Conservation (phyloP, 2,888 invertebrate species). For the Caenorhabditis wallacei region DNA sequence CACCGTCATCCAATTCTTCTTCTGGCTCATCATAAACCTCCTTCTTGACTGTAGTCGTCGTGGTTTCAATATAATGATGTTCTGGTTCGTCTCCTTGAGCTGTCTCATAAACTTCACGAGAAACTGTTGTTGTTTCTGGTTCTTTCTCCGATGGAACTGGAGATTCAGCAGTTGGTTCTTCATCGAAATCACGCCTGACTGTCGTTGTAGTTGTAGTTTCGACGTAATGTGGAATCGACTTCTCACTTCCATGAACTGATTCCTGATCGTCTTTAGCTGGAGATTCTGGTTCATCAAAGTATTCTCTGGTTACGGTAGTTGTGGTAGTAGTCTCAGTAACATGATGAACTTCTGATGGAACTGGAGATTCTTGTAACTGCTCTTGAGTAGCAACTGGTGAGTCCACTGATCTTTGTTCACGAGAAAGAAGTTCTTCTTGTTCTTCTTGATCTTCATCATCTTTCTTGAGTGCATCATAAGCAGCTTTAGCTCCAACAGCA, state of each 20-base stretch:
- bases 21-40: constrained; percentile 32
- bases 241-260: background rate
- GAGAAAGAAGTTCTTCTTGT: constrained; percentile 16
- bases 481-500: constrained; percentile 72
- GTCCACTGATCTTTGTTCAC: constrained; percentile 11
- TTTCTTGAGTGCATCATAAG: constrained; percentile 71
- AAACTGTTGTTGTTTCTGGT: background rate
- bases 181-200: constrained; percentile 1
- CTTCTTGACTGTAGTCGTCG: constrained; percentile 38
- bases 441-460: constrained; percentile 48
- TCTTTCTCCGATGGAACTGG: constrained; percentile 26
- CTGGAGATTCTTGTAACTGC: constrained; percentile 29
- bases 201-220: constrained; percentile 26
- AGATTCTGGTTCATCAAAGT: constrained; percentile 26
- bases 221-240: constrained; percentile 4
- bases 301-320: constrained; percentile 33
- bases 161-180: constrained; percentile 16
- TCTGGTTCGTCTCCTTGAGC: constrained; percentile 23
- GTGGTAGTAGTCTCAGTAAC: constrained; percentile 34
- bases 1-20: constrained; percentile 18
- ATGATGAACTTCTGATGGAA: constrained; percentile 37
- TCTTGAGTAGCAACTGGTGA: constrained; percentile 10
- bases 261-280: background rate
- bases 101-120: constrained; percentile 17
- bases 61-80: constrained; percentile 47